phyloP scores from a whole-genome alignment of 1,140 invertebrate genomes.

The Lasioglossum albipes region DNA sequence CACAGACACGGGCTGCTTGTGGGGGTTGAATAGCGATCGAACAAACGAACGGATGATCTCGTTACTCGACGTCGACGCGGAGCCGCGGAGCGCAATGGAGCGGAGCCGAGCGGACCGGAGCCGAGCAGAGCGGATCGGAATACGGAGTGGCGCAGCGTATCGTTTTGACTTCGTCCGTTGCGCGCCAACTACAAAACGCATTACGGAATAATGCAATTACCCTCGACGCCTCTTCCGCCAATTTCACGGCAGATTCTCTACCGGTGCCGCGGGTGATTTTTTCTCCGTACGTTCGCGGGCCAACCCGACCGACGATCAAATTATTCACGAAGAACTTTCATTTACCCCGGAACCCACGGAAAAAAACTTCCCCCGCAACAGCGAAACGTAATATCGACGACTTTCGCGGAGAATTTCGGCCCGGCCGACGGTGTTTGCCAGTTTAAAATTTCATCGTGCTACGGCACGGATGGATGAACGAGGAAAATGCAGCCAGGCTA shows the following conservation, averaged over 20 bases:
- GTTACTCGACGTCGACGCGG: not conserved
- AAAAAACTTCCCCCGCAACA: not conserved
- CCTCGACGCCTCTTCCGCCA: slow-evolving; percentile 8
- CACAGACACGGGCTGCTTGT: not conserved
- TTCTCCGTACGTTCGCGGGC: not conserved
- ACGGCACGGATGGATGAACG: not conserved
- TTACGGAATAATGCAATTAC: slow-evolving; percentile 19
- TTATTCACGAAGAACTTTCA: not conserved
- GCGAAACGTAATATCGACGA: not conserved
- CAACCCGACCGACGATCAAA: not conserved
- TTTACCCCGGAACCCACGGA: not conserved
- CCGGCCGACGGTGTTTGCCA: not conserved
- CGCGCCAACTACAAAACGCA: slow-evolving; percentile 2
- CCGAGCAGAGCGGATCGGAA: too few species aligned
- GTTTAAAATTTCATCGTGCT: not conserved
- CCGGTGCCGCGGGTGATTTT: not conserved
- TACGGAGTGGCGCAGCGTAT: not conserved
- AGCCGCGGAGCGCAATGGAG: too few species aligned
- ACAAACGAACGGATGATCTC: slow-evolving; percentile 20
- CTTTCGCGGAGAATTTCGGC: not conserved
- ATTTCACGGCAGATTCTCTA: slow-evolving; percentile 15
- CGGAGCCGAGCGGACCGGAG: too few species aligned
- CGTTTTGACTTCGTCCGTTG: slow-evolving; percentile 24
- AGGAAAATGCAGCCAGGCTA: not conserved
- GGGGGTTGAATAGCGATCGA: slow-evolving; percentile 2